phyloP scores from a whole-genome alignment of 2,113 vertebrate genomes.

The Thamnophis sirtalis region DNA sequence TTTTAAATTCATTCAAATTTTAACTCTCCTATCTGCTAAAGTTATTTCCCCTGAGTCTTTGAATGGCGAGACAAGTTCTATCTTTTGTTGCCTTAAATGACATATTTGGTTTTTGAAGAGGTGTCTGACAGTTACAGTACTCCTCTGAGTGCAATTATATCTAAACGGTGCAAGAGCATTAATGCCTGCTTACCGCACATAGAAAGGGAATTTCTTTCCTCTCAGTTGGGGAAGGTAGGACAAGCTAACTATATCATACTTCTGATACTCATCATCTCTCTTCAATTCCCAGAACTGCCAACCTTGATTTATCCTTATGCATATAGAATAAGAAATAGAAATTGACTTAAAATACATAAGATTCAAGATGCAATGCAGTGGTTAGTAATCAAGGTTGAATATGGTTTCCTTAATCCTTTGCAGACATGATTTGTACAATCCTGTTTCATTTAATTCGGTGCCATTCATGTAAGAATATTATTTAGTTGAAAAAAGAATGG shows the following conservation, averaged over 20 bases:
- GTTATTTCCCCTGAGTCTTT: background rate
- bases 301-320: background rate
- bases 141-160: background rate
- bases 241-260: background rate
- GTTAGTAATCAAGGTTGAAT: constrained; percentile 40
- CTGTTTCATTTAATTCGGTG: background rate
- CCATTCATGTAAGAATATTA: background rate
- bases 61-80: background rate
- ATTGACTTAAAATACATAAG: constrained; percentile 42
- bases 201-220: background rate
- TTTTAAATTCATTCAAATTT: background rate
- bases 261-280: constrained; percentile 1
- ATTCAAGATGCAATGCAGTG: constrained; percentile 35
- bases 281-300: constrained; percentile 3
- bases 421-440: background rate
- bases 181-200: background rate
- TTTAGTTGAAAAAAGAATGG: background rate
- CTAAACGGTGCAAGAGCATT: background rate
- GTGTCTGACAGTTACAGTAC: background rate
- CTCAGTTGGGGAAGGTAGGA: background rate
- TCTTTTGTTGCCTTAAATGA: constrained; percentile 6
- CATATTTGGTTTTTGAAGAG: constrained; percentile 15
- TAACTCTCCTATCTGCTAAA: constrained; percentile 1
- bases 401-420: constrained; percentile 8
- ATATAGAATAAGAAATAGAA: background rate